phyloP scores from a whole-genome alignment of 2,888 invertebrate genomes.

The Heliconius hortense region DNA sequence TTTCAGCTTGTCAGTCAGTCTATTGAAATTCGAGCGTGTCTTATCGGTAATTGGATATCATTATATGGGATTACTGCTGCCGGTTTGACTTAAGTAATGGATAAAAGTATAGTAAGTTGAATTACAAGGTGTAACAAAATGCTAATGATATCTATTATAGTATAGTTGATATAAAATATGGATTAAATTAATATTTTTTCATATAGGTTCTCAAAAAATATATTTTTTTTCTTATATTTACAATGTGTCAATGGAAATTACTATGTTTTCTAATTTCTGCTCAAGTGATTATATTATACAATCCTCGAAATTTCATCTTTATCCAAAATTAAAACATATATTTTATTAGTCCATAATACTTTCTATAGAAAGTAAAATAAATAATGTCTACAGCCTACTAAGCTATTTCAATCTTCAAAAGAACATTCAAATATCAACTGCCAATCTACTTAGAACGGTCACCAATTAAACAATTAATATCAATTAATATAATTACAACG shows the following conservation, averaged over 20 bases:
- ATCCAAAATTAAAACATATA: neutral
- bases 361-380: neutral
- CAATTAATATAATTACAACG: slow-evolving; percentile 23
- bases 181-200: neutral
- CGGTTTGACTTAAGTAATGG: slow-evolving; percentile 44
- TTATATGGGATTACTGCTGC: slow-evolving; percentile 57
- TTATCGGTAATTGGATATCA: slow-evolving; percentile 77
- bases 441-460: neutral
- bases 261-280: no score
- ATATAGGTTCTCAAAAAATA: neutral
- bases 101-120: slow-evolving; percentile 25
- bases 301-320: no score
- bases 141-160: slow-evolving; percentile 19
- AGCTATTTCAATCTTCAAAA: neutral
- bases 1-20: slow-evolving; percentile 76
- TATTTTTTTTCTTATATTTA: neutral
- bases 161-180: neutral
- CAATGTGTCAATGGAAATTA: no score
- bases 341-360: neutral
- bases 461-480: slow-evolving; percentile 25
- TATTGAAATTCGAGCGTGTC: slow-evolving; percentile 78
- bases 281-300: no score
- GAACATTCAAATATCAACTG: neutral
- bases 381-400: neutral
- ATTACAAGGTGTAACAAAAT: slow-evolving; percentile 12